Evolutionary conservation across 2,113 vertebrate genomes (phyloP).

Genomic region (Coptodon rendalli): DNA sequence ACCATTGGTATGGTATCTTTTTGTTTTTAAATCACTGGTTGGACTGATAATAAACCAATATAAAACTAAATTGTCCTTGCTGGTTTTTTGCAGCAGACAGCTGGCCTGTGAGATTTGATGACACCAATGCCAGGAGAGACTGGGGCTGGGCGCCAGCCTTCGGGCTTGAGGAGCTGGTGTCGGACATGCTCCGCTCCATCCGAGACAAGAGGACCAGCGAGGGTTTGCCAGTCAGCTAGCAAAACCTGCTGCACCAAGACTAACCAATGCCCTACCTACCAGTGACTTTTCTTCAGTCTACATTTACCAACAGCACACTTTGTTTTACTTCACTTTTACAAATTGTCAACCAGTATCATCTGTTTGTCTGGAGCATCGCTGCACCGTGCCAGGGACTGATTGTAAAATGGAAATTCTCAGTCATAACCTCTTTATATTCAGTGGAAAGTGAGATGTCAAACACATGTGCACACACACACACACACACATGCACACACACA

Average conservation of each 20-base stretch:
- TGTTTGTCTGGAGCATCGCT: background rate
- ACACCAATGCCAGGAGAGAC: conserved; percentile 71
- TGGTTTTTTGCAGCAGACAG: conserved; percentile 67
- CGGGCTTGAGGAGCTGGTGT: conserved; percentile 64
- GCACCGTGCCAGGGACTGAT: background rate
- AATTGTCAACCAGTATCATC: background rate
- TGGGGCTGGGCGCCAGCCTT: conserved; percentile 70
- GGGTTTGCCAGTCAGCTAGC: conserved; percentile 54
- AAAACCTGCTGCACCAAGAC: conserved; percentile 10
- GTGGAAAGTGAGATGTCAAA: background rate
- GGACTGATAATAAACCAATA: background rate
- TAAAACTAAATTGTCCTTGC: background rate
- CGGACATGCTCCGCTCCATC: conserved; percentile 66
- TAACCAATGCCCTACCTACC: conserved; percentile 2
- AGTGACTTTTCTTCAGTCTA: conserved; percentile 9
- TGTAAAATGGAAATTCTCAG: conserved; percentile 5
- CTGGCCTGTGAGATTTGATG: conserved; percentile 75
- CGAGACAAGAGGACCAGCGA: conserved; percentile 50
- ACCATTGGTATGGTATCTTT: conserved; percentile 61
- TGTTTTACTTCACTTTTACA: background rate
- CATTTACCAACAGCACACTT: background rate
- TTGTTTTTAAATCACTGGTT: background rate
- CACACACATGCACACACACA: background rate
- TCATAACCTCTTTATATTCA: conserved; percentile 10
- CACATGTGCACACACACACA: background rate